phyloP scores from a whole-genome alignment of 2,113 vertebrate species.

The Peromyscus californicus region DNA sequence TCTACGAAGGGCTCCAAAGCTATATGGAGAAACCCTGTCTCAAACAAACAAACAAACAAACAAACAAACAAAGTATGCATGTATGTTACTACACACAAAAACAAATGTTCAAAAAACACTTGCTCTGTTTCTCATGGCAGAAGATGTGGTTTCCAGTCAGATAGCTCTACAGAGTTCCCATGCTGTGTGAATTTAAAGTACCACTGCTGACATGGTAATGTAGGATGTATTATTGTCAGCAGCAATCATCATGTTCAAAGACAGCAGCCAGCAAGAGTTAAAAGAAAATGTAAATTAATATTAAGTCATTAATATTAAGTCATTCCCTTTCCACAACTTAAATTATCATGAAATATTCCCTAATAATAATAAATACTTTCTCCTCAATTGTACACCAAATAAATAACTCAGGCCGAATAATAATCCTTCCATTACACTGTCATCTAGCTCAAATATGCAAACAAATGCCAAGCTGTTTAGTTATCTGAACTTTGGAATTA shows the following conservation, averaged over 20 bases:
- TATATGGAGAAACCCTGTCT: too few relatives aligned
- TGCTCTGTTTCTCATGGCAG: not conserved
- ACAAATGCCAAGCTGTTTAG: not conserved
- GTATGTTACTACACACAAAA: not conserved
- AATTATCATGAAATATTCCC: slow-evolving; percentile 12
- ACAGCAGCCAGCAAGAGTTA: not conserved
- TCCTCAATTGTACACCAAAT: not conserved
- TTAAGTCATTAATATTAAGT: not conserved
- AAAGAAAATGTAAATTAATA: not conserved
- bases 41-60: too few relatives aligned
- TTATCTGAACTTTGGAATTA: not conserved
- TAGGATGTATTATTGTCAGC: not conserved
- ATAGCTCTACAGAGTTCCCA: not conserved
- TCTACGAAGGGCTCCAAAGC: too few relatives aligned
- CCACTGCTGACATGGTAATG: not conserved
- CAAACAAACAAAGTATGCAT: too few relatives aligned
- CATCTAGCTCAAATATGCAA: not conserved
- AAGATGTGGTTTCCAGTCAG: slow-evolving; percentile 4
- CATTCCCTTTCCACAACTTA: not conserved
- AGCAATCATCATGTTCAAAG: not conserved
- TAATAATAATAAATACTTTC: not conserved
- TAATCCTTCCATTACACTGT: not conserved
- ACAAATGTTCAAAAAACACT: not conserved
- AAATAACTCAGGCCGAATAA: not conserved
- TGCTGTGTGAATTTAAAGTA: not conserved